Percentiles rank a stretch among this genome's conserved stretches.
Evolutionary conservation across 2,888 invertebrate genomes (phyloP).

Genomic region (Agrypnus murinus): DNA sequence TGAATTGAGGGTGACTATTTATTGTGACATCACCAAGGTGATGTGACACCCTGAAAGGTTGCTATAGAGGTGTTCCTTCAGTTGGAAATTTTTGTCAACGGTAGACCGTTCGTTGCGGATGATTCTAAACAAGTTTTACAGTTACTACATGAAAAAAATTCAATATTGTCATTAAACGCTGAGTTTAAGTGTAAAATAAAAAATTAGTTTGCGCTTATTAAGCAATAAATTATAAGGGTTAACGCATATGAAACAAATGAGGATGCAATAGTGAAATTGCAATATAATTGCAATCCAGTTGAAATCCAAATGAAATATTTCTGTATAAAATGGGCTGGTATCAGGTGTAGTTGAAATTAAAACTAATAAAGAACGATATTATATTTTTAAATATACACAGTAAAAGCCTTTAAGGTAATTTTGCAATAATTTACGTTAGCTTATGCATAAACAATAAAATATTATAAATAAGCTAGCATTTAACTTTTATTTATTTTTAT

Average conservation of each 20-base stretch:
- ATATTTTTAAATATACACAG: too few relatives aligned
- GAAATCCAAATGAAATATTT: slow-evolving; percentile 18
- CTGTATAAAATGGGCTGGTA: background rate
- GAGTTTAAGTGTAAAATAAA: background rate
- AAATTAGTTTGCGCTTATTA: background rate
- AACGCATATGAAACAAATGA: background rate
- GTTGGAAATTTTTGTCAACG: slow-evolving; percentile 57
- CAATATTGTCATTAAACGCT: slow-evolving; percentile 12
- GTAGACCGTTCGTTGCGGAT: slow-evolving; percentile 23
- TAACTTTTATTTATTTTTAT: too few relatives aligned
- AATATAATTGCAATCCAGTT: slow-evolving; percentile 6
- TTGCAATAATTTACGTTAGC: too few relatives aligned
- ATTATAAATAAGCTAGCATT: too few relatives aligned
- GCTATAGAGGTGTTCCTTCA: slow-evolving; percentile 68
- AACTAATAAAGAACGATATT: too few relatives aligned
- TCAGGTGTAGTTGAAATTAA: slow-evolving; percentile 16
- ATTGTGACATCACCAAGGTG: slow-evolving; percentile 66
- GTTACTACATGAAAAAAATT: slow-evolving; percentile 14
- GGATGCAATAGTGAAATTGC: slow-evolving; percentile 5
- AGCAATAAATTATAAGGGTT: slow-evolving; percentile 1
- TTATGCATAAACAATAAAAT: too few relatives aligned
- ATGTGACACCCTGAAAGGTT: slow-evolving; percentile 67
- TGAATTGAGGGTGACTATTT: slow-evolving; percentile 59
- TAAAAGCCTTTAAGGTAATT: too few relatives aligned
- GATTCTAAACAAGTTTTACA: slow-evolving; percentile 19